Conservation (phyloP, 2,113 vertebrate genomes). For the Peromyscus polionotus region DNA sequence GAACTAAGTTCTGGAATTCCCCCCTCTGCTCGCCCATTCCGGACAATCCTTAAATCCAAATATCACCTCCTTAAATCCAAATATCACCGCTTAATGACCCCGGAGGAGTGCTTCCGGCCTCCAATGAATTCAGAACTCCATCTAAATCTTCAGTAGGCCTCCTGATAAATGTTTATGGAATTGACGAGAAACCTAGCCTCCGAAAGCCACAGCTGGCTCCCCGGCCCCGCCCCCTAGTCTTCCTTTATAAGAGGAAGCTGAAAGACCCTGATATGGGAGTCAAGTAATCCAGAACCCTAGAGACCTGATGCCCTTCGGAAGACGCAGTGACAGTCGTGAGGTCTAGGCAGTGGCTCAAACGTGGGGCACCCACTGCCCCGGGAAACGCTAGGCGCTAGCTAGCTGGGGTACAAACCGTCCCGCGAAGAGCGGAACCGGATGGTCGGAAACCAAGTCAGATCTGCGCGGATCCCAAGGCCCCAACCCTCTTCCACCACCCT, state of each 20-base stretch:
- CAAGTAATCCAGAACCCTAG: not conserved
- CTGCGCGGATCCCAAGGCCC: conserved; percentile 63
- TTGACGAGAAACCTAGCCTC: not conserved
- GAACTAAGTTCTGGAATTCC: conserved; percentile 79
- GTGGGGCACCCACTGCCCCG: not conserved
- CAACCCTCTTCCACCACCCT: conserved; percentile 56
- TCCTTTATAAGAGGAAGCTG: not conserved
- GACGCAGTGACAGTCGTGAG: not conserved
- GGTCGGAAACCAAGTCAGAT: conserved; percentile 60
- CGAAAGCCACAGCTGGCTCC: not conserved
- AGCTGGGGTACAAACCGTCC: not conserved
- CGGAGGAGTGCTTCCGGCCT: not conserved
- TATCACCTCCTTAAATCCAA: conserved; percentile 52
- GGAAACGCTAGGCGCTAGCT: not conserved
- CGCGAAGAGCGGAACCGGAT: conserved; percentile 36
- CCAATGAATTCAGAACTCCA: conserved; percentile 43
- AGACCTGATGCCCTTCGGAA: not conserved
- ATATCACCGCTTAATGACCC: conserved; percentile 48
- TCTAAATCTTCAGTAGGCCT: conserved; percentile 20
- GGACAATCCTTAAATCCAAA: conserved; percentile 49
- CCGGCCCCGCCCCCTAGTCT: not conserved
- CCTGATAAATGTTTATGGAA: conserved; percentile 18
- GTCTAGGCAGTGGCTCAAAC: not conserved
- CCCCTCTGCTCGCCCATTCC: conserved; percentile 70
- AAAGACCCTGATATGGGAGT: not conserved